Conservation (phyloP, 1,140 invertebrate genomes). For the Aphis gossypii region DNA sequence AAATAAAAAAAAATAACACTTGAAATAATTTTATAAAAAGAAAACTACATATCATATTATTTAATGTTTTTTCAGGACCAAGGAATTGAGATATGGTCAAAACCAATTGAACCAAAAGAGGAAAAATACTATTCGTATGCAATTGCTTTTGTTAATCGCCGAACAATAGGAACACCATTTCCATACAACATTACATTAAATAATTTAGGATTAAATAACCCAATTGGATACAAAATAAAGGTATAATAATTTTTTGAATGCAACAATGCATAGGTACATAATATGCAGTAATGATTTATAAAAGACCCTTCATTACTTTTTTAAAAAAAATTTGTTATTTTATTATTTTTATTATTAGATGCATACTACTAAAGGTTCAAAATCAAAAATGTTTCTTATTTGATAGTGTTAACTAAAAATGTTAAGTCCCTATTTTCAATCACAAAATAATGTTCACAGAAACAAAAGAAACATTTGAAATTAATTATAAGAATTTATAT, state of each 20-base stretch:
- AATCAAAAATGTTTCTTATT: not conserved
- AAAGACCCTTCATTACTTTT: not conserved
- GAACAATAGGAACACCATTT: conserved; percentile 70
- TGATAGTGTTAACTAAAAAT: not conserved
- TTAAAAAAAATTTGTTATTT: not conserved
- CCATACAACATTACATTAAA: conserved; percentile 67
- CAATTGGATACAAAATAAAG: conserved; percentile 81
- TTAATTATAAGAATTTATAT: not conserved
- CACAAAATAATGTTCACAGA: not conserved
- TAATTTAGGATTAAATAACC: conserved; percentile 79
- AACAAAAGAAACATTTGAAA: not conserved
- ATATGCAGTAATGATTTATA: not conserved
- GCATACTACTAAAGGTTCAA: not conserved
- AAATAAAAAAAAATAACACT: not conserved
- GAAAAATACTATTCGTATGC: conserved; percentile 66
- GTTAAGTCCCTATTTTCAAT: not conserved
- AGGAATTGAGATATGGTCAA: conserved; percentile 66
- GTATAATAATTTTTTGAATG: conserved; percentile 65
- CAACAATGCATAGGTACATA: not conserved
- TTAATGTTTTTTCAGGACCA: conserved; percentile 63
- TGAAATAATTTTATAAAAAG: not conserved
- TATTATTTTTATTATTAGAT: not conserved
- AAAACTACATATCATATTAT: not conserved
- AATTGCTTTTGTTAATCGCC: conserved; percentile 69
- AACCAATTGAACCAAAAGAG: conserved; percentile 64